Conservation (phyloP, 1,140 invertebrate genomes). For the Nephila pilipes region DNA sequence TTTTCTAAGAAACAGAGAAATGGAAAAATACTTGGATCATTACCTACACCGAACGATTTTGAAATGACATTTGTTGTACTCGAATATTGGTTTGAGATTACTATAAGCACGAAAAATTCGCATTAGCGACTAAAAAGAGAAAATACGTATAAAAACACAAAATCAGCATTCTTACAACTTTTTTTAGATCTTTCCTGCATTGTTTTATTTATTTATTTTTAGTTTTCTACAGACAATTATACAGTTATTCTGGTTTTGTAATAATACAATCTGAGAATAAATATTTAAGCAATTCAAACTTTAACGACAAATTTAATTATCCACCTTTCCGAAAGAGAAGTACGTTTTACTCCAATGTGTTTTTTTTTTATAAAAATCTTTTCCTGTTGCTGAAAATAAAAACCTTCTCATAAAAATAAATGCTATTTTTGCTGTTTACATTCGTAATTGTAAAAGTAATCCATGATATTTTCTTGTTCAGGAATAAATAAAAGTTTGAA, state of each 20-base stretch:
- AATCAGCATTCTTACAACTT: background rate
- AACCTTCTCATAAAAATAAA: no score
- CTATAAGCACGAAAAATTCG: conserved; percentile 17
- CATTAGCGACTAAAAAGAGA: background rate
- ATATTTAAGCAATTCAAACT: conserved; percentile 6
- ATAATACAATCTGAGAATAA: background rate
- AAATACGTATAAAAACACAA: background rate
- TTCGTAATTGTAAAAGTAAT: no score
- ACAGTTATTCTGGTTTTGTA: background rate
- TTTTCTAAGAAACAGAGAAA: background rate
- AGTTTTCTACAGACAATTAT: background rate
- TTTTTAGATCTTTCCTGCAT: background rate
- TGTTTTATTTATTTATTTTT: background rate
- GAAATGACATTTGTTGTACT: background rate
- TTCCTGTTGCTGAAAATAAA: no score
- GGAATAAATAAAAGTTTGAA: no score
- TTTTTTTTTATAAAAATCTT: background rate
- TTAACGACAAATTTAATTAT: background rate
- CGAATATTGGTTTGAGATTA: conserved; percentile 6
- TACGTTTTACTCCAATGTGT: background rate
- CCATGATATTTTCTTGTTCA: no score
- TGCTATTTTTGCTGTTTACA: no score
- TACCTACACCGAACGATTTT: background rate
- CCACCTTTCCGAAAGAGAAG: background rate
- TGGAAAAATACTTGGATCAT: background rate